phyloP scores from a whole-genome alignment of 2,797 vertebrate genomes.

The Phoebastria nigripes region DNA sequence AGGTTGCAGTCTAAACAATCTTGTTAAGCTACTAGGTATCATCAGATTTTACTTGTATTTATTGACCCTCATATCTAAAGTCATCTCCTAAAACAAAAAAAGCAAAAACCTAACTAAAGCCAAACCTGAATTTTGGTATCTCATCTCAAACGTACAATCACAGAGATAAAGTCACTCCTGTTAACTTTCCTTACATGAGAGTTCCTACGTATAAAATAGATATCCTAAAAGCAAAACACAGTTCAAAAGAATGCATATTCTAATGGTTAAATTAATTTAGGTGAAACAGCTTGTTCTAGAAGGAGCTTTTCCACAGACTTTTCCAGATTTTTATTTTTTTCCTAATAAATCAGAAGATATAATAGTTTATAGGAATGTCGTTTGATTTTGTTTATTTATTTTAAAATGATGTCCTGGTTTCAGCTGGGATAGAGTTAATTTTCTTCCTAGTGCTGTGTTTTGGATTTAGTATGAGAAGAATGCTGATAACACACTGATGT shows the following conservation, averaged over 20 bases:
- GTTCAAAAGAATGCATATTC: not conserved
- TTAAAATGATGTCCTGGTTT: not conserved
- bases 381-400: not conserved
- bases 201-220: not conserved
- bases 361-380: not conserved
- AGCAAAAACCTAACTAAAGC: not conserved
- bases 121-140: not conserved
- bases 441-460: too few relatives aligned
- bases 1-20: not conserved
- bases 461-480: too few relatives aligned
- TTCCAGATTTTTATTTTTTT: not conserved
- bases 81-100: not conserved
- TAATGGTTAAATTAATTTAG: not conserved
- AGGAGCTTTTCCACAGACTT: not conserved
- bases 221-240: not conserved
- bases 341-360: not conserved
- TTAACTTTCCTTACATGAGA: not conserved
- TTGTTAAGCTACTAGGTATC: not conserved
- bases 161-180: not conserved
- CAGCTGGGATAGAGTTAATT: too few relatives aligned
- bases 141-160: not conserved
- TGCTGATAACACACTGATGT: too few relatives aligned
- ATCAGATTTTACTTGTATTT: not conserved
- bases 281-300: not conserved
- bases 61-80: not conserved